These are phyloP conservation scores for Limenitis camilla DNA, from an alignment of 2,888 invertebrate species.

Conservation along the genomic window DNA sequence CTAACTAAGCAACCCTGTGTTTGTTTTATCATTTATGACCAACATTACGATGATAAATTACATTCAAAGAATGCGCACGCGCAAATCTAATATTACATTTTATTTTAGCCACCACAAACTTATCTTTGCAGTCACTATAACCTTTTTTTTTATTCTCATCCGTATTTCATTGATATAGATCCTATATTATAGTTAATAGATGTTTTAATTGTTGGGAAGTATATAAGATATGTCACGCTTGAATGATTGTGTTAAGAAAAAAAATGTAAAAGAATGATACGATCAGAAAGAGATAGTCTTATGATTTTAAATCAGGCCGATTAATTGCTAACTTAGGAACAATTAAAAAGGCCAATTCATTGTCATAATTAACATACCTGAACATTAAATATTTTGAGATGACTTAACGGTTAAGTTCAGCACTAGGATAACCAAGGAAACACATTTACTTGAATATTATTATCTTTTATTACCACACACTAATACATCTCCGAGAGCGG, in stretches of 20 bases:
- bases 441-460: too few relatives aligned
- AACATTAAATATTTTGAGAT: too few relatives aligned
- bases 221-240: slow-evolving; percentile 14
- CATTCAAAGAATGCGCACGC: slow-evolving; percentile 28
- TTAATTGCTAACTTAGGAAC: too few relatives aligned
- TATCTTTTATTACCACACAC: too few relatives aligned
- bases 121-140: neutral
- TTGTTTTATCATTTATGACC: slow-evolving; percentile 27
- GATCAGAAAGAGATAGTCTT: neutral
- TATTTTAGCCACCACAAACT: slow-evolving; percentile 15
- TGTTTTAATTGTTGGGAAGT: neutral
- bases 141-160: neutral
- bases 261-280: slow-evolving; percentile 12
- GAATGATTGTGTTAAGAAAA: slow-evolving; percentile 15
- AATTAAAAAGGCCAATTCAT: too few relatives aligned
- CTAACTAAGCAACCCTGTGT: too few relatives aligned
- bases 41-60: slow-evolving; percentile 33
- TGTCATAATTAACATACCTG: too few relatives aligned
- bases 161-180: slow-evolving; percentile 2
- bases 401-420: too few relatives aligned
- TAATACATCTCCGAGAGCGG: too few relatives aligned
- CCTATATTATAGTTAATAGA: neutral
- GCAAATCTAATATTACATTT: slow-evolving; percentile 27
- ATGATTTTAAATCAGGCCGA: too few relatives aligned
- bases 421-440: too few relatives aligned